Conservation (phyloP, 2,797 vertebrate genomes). For the Glyptemys insculpta region DNA sequence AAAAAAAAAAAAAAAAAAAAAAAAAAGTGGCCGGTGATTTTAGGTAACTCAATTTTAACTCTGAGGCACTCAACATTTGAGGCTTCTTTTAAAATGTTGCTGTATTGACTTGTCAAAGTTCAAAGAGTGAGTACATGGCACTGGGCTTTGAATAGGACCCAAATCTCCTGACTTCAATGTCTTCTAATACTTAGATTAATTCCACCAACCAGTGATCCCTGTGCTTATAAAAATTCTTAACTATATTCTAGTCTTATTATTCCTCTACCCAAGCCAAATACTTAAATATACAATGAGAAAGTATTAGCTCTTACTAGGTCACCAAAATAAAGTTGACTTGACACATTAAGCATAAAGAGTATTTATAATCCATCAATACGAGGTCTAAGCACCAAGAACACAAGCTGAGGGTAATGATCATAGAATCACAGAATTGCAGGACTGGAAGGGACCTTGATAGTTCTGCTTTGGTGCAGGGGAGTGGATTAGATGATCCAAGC, state of each 20-base stretch:
- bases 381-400: constrained; percentile 12
- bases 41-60: background rate
- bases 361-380: constrained; percentile 5
- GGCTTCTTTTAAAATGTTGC: background rate
- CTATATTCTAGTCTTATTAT: background rate
- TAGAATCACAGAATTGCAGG: background rate
- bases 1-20: fast-evolving
- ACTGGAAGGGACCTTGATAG: background rate
- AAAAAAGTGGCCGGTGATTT: background rate
- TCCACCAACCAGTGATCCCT: background rate
- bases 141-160: background rate
- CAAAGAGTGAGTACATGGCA: background rate
- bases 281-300: constrained; percentile 10
- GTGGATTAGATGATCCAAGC: background rate
- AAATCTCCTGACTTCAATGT: background rate
- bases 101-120: background rate
- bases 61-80: background rate
- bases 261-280: constrained; percentile 33
- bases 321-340: constrained; percentile 25
- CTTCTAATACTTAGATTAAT: background rate
- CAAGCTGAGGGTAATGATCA: background rate
- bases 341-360: background rate
- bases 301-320: background rate
- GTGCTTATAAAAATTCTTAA: background rate
- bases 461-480: background rate